Conservation (phyloP, 1,140 invertebrate species). For the Capitella teleta region DNA sequence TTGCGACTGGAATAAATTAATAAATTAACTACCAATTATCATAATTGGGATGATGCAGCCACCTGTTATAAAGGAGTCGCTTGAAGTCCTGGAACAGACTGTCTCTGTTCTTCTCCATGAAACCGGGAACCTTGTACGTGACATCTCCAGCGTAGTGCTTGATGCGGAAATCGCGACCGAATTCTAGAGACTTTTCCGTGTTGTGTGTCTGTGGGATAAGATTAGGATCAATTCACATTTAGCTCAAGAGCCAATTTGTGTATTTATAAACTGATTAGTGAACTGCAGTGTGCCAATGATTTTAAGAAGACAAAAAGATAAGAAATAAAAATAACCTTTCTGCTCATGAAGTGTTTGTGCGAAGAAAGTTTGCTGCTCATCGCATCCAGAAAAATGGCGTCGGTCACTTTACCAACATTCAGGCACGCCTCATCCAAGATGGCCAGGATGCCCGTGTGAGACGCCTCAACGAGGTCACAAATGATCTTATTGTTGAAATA, state of each 20-base stretch:
- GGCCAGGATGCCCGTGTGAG: slow-evolving; percentile 82
- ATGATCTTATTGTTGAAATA: slow-evolving; percentile 75
- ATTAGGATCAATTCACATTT: background rate
- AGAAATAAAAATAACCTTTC: slow-evolving; percentile 48
- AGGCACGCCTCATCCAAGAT: slow-evolving; percentile 91
- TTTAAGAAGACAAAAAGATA: too few relatives aligned
- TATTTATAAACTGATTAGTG: background rate
- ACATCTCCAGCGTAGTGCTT: slow-evolving; percentile 94
- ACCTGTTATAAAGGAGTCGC: slow-evolving; percentile 64
- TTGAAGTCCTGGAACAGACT: slow-evolving; percentile 93
- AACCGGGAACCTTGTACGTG: slow-evolving; percentile 75
- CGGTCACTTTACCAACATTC: slow-evolving; percentile 84
- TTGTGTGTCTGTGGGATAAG: slow-evolving; percentile 15
- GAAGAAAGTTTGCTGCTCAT: slow-evolving; percentile 79
- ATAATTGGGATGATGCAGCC: background rate
- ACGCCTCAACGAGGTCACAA: slow-evolving; percentile 81
- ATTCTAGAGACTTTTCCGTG: slow-evolving; percentile 41
- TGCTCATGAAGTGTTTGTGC: slow-evolving; percentile 80
- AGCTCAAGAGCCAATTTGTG: background rate
- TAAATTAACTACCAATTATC: slow-evolving; percentile 1
- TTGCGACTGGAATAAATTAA: slow-evolving; percentile 48
- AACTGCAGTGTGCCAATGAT: background rate
- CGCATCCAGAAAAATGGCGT: slow-evolving; percentile 79
- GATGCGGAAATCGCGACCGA: slow-evolving; percentile 63
- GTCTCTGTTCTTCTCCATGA: slow-evolving; percentile 93